phyloP scores from a whole-genome alignment of 2,888 invertebrate species.

The Cinara cedri region DNA sequence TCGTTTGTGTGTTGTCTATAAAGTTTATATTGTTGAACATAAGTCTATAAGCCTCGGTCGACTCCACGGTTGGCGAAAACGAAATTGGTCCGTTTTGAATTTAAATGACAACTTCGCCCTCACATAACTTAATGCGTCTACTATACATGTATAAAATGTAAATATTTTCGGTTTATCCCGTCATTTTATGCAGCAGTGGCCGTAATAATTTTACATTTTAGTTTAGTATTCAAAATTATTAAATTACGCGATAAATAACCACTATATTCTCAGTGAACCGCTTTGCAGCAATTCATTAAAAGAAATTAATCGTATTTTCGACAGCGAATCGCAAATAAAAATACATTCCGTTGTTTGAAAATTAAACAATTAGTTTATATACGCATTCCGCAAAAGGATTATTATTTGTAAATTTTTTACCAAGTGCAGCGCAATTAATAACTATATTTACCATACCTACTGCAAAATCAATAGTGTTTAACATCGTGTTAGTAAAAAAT shows the following conservation, averaged over 20 bases:
- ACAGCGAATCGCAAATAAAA: conserved; percentile 8
- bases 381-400: not conserved
- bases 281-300: not conserved
- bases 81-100: conserved; percentile 6
- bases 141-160: not conserved
- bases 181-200: conserved; percentile 1
- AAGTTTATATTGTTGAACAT: not conserved
- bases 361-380: conserved; percentile 21
- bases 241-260: conserved; percentile 22
- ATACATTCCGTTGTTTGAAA: conserved; percentile 15
- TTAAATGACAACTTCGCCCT: conserved; percentile 1
- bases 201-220: conserved; percentile 1
- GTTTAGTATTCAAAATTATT: conserved; percentile 25
- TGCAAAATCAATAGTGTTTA: conserved; percentile 7
- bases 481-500: conserved; percentile 4
- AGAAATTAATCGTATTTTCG: conserved; percentile 22
- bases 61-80: not conserved
- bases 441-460: no score
- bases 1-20: not conserved
- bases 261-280: not conserved
- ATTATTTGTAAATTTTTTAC: conserved; percentile 1
- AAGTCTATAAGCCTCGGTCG: not conserved
- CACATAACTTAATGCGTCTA: conserved; percentile 6
- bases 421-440: not conserved
- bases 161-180: not conserved